These are phyloP conservation scores for Meiosimyza platycephala DNA, from an alignment of 2,888 invertebrate species.

Conservation along the genomic window DNA sequence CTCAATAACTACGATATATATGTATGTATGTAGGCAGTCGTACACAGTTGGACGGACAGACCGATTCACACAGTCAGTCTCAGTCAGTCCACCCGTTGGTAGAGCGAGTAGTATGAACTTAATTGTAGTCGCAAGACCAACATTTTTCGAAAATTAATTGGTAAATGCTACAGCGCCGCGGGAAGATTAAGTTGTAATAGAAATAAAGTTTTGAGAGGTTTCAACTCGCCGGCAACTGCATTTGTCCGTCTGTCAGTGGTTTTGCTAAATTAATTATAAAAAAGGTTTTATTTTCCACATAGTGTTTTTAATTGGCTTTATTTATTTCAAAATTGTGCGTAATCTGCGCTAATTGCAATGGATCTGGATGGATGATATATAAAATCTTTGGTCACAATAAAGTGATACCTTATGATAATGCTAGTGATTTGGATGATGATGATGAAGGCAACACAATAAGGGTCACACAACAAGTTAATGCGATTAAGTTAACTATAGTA, in stretches of 20 bases:
- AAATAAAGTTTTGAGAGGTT: conserved; percentile 43
- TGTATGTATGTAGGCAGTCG: too few relatives aligned
- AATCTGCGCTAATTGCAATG: conserved; percentile 13
- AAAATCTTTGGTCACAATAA: too few relatives aligned
- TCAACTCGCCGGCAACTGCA: conserved; percentile 28
- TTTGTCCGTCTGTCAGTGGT: conserved; percentile 34
- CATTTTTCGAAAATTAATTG: conserved; percentile 64
- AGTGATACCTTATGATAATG: too few relatives aligned
- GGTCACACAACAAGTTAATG: conserved; percentile 9
- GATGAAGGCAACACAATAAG: not conserved
- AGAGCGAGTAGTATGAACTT: conserved; percentile 41
- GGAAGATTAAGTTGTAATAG: conserved; percentile 43
- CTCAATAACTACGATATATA: conserved; percentile 57
- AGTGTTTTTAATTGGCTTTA: not conserved
- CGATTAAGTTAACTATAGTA: conserved; percentile 15
- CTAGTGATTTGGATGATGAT: not conserved
- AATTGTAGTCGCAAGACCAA: conserved; percentile 64
- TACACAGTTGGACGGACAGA: conserved; percentile 29
- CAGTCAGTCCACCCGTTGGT: not conserved
- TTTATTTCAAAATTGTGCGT: not conserved
- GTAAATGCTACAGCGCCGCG: conserved; percentile 42
- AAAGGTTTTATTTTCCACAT: not conserved
- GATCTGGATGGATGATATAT: not conserved
- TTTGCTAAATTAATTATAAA: conserved; percentile 45
- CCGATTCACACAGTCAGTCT: conserved; percentile 35